Evolutionary conservation across 2,797 vertebrate genomes (phyloP).

Genomic region (Arremon aurantiirostris): DNA sequence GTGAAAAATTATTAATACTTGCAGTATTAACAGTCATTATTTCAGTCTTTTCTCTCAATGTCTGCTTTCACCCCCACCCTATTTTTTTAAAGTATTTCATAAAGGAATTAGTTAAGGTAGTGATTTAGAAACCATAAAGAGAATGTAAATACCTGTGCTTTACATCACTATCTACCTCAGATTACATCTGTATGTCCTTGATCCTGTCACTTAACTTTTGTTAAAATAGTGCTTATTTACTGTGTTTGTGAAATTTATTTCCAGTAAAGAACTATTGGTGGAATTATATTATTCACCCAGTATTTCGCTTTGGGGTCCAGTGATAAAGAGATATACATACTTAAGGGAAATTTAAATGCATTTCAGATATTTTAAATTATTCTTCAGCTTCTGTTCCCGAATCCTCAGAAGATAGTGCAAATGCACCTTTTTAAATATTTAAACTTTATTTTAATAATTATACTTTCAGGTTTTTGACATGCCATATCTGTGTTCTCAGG

Average conservation of each 20-base stretch:
- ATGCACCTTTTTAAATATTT: neutral
- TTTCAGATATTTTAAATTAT: neutral
- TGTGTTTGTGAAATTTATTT: neutral
- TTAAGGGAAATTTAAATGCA: neutral
- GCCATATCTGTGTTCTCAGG: neutral
- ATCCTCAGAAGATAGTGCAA: neutral
- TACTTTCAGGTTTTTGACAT: neutral
- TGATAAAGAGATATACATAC: neutral
- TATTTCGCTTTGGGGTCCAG: neutral
- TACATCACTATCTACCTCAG: neutral
- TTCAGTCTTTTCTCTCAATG: neutral
- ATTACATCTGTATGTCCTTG: neutral
- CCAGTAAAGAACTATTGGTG: neutral
- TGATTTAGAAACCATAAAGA: neutral
- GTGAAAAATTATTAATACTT: neutral
- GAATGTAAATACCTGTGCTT: neutral
- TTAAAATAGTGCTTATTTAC: neutral
- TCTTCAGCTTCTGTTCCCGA: neutral
- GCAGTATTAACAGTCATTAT: neutral
- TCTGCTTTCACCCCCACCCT: neutral
- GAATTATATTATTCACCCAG: neutral
- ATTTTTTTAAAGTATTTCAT: neutral
- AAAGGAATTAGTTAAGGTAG: neutral
- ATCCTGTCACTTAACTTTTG: neutral
- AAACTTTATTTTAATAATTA: neutral